These are phyloP conservation scores for Bubo bubo DNA, from an alignment of 2,113 vertebrate genomes.

Conservation along the genomic window DNA sequence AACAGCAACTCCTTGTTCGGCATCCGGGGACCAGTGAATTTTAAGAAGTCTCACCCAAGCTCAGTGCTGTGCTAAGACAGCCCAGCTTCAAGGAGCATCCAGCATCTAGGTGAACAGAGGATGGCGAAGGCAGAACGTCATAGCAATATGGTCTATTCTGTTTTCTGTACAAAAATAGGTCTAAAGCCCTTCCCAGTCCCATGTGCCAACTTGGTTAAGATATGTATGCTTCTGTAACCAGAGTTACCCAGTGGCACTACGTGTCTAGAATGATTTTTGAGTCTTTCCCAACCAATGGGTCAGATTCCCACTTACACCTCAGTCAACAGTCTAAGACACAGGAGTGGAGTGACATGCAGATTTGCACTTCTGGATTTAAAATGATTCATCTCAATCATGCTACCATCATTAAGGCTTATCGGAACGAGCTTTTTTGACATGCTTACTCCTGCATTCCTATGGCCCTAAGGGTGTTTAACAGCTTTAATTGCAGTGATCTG, in stretches of 20 bases:
- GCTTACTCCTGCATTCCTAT: not conserved
- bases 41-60: not conserved
- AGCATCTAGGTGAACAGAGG: not conserved
- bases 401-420: not conserved
- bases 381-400: not conserved
- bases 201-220: not conserved
- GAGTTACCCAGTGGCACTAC: rapidly evolving
- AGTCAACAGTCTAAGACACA: not conserved
- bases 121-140: not conserved
- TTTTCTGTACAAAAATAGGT: not conserved
- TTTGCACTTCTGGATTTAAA: not conserved
- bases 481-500: not conserved
- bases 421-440: not conserved
- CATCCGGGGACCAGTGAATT: rapidly evolving
- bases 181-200: not conserved
- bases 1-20: not conserved
- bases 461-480: not conserved
- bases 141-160: too few relatives aligned
- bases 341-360: not conserved
- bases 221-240: not conserved
- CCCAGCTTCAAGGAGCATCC: not conserved
- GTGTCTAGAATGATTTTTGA: not conserved
- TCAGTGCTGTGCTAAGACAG: not conserved
- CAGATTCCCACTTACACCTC: not conserved
- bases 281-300: not conserved